A percentile compares a stretch with the other conserved stretches of the same genome.
phyloP scores from a whole-genome alignment of 1,140 invertebrate species.

The Calephelis nemesis region DNA sequence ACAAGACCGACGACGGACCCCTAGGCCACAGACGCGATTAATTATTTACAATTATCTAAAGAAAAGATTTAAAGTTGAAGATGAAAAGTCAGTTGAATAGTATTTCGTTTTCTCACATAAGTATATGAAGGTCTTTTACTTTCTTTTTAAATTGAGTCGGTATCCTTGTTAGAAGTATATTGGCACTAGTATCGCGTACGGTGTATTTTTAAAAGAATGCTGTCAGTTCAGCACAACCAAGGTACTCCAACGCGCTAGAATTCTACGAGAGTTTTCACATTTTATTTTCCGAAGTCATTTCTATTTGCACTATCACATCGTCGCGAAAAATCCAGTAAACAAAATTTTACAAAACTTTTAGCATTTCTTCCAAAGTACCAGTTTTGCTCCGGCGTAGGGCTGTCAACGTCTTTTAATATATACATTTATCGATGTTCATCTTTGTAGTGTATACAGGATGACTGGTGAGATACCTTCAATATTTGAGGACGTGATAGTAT shows the following conservation, averaged over 20 bases:
- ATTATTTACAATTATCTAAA: too few relatives aligned
- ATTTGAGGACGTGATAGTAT: too few relatives aligned
- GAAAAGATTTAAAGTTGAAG: neutral
- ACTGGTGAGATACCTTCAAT: too few relatives aligned
- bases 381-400: too few relatives aligned
- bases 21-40: too few relatives aligned
- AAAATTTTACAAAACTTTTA: slow-evolving; percentile 22
- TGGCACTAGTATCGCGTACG: slow-evolving; percentile 1
- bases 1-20: too few relatives aligned
- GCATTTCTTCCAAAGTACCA: slow-evolving; percentile 1
- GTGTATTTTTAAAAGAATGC: slow-evolving; percentile 14
- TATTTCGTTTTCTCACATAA: neutral
- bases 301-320: slow-evolving; percentile 20
- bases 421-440: too few relatives aligned
- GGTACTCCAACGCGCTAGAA: slow-evolving; percentile 6
- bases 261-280: slow-evolving; percentile 1
- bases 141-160: slow-evolving; percentile 16
- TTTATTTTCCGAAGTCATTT: slow-evolving; percentile 19
- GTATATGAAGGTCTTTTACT: neutral
- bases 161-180: slow-evolving; percentile 15
- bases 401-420: too few relatives aligned
- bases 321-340: slow-evolving; percentile 22
- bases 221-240: neutral
- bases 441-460: too few relatives aligned
- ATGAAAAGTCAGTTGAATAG: neutral